phyloP scores from a whole-genome alignment of 2,888 invertebrate species.

The Carabus problematicus region DNA sequence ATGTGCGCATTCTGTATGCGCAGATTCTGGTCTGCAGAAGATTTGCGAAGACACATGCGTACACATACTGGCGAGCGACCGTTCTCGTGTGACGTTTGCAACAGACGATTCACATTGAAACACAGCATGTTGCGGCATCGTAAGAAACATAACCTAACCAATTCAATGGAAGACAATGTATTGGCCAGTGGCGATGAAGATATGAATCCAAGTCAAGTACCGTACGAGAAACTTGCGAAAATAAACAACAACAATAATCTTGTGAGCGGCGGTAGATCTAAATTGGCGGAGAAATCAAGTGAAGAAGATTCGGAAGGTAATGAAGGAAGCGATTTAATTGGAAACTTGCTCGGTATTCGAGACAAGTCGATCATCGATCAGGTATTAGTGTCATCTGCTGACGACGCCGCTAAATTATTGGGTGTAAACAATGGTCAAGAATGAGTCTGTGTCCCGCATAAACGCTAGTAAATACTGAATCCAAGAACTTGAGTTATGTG shows the following conservation, averaged over 20 bases:
- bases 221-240: slow-evolving; percentile 46
- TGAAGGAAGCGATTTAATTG: slow-evolving; percentile 79
- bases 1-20: slow-evolving; percentile 93
- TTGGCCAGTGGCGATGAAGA: slow-evolving; percentile 61
- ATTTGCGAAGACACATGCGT: slow-evolving; percentile 90
- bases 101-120: slow-evolving; percentile 87
- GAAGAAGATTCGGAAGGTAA: slow-evolving; percentile 59
- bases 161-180: slow-evolving; percentile 59
- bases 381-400: slow-evolving; percentile 80
- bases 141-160: slow-evolving; percentile 78
- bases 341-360: slow-evolving; percentile 86
- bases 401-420: slow-evolving; percentile 87
- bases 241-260: slow-evolving; percentile 62
- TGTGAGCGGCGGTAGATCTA: slow-evolving; percentile 48
- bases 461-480: not conserved
- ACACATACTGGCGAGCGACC: slow-evolving; percentile 93
- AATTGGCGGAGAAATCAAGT: slow-evolving; percentile 62
- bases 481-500: not conserved
- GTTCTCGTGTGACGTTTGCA: slow-evolving; percentile 89
- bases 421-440: slow-evolving; percentile 70
- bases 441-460: no score
- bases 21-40: slow-evolving; percentile 95
- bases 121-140: slow-evolving; percentile 94
- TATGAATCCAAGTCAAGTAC: slow-evolving; percentile 37
- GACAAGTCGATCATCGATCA: slow-evolving; percentile 86